Conservation (phyloP, 2,113 vertebrate species). For the Brachypodius melanocephalos region DNA sequence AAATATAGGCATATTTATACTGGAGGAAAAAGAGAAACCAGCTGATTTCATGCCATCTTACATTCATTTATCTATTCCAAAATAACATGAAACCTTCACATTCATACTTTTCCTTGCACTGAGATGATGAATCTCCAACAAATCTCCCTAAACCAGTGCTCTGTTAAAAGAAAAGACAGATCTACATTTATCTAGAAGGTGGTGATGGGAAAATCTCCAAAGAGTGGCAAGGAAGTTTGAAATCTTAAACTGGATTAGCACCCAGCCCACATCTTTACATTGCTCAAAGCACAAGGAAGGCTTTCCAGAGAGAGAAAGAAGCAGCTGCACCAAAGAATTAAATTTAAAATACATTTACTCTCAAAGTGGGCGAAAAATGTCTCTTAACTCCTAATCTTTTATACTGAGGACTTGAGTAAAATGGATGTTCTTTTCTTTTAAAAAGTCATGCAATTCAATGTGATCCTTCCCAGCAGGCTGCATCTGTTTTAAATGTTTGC, state of each 20-base stretch:
- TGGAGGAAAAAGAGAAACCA: background rate
- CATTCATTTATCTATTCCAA: background rate
- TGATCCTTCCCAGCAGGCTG: slow-evolving; percentile 4
- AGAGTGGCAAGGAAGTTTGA: background rate
- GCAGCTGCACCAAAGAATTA: slow-evolving; percentile 38
- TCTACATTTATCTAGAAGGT: background rate
- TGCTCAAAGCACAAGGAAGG: background rate
- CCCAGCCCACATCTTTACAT: slow-evolving; percentile 8
- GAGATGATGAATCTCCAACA: background rate
- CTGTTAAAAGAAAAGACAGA: background rate
- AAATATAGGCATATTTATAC: background rate
- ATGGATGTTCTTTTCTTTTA: slow-evolving; percentile 14
- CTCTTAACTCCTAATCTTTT: slow-evolving; percentile 36
- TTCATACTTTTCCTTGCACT: background rate
- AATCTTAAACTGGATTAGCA: slow-evolving; percentile 13
- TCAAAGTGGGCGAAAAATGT: background rate
- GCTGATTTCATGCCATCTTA: background rate
- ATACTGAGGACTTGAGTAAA: background rate
- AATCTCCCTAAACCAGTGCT: background rate
- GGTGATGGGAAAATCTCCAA: background rate
- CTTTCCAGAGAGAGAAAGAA: slow-evolving; percentile 17
- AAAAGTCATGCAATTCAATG: slow-evolving; percentile 31
- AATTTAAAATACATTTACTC: slow-evolving; percentile 48
- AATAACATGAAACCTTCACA: background rate
- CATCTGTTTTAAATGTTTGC: slow-evolving; percentile 26